These are phyloP conservation scores for Protophormia terraenovae DNA, from an alignment of 2,888 invertebrate species.

Conservation along the genomic window DNA sequence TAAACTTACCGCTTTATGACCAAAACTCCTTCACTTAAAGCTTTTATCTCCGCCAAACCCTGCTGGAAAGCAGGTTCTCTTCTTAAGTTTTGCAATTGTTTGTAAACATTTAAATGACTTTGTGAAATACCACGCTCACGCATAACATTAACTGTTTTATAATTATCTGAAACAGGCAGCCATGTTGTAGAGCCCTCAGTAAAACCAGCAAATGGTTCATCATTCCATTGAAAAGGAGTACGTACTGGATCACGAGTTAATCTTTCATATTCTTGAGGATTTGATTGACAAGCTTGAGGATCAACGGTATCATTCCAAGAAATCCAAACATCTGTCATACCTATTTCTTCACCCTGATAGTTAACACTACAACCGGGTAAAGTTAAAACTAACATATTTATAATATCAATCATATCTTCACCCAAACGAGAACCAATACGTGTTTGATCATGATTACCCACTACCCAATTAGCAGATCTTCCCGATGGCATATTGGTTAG, in stretches of 20 bases:
- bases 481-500: slow-evolving; percentile 84
- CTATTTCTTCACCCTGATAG: slow-evolving; percentile 88
- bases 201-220: slow-evolving; percentile 78
- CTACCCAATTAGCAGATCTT: slow-evolving; percentile 85
- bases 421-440: slow-evolving; percentile 88
- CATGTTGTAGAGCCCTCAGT: slow-evolving; percentile 75
- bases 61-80: slow-evolving; percentile 82
- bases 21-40: slow-evolving; percentile 81
- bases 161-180: slow-evolving; percentile 83
- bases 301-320: slow-evolving; percentile 82
- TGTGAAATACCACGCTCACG: slow-evolving; percentile 80
- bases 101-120: slow-evolving; percentile 85
- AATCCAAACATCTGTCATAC: slow-evolving; percentile 83
- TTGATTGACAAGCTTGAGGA: slow-evolving; percentile 84
- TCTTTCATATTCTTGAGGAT: slow-evolving; percentile 83
- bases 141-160: slow-evolving; percentile 84
- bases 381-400: slow-evolving; percentile 90
- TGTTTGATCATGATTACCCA: slow-evolving; percentile 89
- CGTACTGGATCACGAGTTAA: slow-evolving; percentile 85
- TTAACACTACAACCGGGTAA: slow-evolving; percentile 92
- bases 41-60: slow-evolving; percentile 82
- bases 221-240: slow-evolving; percentile 86
- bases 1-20: slow-evolving; percentile 77
- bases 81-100: slow-evolving; percentile 82
- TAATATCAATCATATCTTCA: slow-evolving; percentile 86